phyloP scores from a whole-genome alignment of 2,113 vertebrate genomes.

The Sarotherodon lohbergeri region DNA sequence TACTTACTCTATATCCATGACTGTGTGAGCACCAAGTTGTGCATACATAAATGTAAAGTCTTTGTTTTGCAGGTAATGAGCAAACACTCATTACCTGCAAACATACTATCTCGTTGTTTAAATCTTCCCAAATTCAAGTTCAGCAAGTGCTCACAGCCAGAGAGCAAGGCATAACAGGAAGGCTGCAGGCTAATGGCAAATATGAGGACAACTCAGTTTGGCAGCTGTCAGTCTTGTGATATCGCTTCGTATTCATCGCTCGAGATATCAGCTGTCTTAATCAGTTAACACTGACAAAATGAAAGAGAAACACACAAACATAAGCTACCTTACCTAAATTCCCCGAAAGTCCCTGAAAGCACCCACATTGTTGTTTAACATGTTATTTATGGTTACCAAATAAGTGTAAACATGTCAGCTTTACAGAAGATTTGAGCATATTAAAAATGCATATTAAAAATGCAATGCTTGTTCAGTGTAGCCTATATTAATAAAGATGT shows the following conservation, averaged over 20 bases:
- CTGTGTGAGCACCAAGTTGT: not conserved
- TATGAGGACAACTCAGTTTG: not conserved
- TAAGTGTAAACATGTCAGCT: not conserved
- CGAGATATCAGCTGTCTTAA: not conserved
- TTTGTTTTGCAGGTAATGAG: not conserved
- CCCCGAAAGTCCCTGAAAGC: not conserved
- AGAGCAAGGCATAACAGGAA: not conserved
- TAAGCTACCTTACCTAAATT: not conserved
- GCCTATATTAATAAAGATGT: not conserved
- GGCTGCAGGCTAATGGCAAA: not conserved
- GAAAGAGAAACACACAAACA: not conserved
- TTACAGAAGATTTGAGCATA: not conserved
- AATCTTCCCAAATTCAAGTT: not conserved
- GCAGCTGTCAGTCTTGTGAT: not conserved
- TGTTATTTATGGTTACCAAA: not conserved
- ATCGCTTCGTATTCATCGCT: not conserved
- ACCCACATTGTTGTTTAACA: not conserved
- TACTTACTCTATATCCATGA: not conserved
- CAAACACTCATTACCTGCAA: not conserved
- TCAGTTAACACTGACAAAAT: not conserved
- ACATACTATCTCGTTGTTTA: not conserved
- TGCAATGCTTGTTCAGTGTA: not conserved
- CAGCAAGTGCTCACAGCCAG: not conserved
- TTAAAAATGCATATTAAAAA: not conserved
- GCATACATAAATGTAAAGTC: not conserved